phyloP scores from a whole-genome alignment of 2,113 vertebrate genomes.

The Ellobius talpinus region DNA sequence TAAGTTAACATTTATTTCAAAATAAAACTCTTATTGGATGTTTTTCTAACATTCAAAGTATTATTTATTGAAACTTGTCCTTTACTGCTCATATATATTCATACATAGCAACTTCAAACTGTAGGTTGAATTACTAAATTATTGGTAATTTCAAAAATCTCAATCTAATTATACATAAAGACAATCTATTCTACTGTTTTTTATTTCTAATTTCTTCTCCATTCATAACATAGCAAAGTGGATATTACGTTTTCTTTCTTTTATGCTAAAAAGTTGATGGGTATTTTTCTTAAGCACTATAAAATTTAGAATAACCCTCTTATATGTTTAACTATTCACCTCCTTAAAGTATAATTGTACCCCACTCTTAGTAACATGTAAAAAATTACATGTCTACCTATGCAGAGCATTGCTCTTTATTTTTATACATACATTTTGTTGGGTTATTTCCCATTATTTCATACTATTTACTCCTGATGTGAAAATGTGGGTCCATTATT shows the following conservation, averaged over 20 bases:
- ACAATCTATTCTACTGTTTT: not conserved
- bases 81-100: constrained; percentile 24
- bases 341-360: not conserved
- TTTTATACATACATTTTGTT: not conserved
- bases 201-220: not conserved
- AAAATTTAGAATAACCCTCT: not conserved
- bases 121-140: not conserved
- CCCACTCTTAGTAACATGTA: not conserved
- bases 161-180: not conserved
- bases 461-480: not conserved
- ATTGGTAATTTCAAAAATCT: not conserved
- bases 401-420: not conserved
- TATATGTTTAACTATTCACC: not conserved
- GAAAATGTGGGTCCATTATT: not conserved
- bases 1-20: constrained; percentile 2
- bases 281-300: not conserved
- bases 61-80: not conserved
- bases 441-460: not conserved
- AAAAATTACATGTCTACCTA: not conserved
- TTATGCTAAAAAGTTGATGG: not conserved
- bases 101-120: not conserved
- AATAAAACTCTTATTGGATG: not conserved
- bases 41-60: not conserved
- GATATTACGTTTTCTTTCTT: not conserved
- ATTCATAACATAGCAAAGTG: not conserved